These are phyloP conservation scores for Littorina saxatilis DNA, from an alignment of 1,140 invertebrate genomes.

Conservation along the genomic window DNA sequence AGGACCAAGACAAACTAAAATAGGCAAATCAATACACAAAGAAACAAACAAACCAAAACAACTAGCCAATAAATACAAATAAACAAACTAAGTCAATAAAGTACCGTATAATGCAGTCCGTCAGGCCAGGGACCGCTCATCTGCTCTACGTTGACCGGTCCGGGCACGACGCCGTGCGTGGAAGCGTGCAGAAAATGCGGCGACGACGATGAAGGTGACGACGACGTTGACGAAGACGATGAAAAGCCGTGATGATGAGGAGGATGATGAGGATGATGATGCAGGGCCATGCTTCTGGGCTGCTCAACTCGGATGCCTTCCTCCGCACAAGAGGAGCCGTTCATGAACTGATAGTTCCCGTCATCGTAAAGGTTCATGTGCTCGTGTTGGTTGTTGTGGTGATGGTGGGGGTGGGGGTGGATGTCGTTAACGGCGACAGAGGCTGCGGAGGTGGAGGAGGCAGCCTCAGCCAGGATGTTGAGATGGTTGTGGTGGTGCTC, in stretches of 20 bases:
- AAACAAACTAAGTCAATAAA: background rate
- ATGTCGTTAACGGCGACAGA: no score
- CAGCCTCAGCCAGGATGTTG: background rate
- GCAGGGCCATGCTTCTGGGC: background rate
- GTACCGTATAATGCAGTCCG: constrained; percentile 2
- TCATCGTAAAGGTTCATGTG: no score
- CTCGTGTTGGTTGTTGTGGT: background rate
- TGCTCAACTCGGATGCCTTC: background rate
- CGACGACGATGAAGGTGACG: constrained; percentile 10
- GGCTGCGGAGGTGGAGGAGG: background rate
- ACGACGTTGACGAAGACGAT: no score
- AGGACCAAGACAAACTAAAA: no score
- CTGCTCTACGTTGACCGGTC: background rate
- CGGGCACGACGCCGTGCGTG: background rate
- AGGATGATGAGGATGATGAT: no score
- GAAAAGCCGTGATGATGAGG: no score
- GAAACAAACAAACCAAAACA: background rate
- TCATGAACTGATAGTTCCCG: background rate
- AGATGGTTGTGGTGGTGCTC: constrained; percentile 23
- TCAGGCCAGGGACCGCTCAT: background rate
- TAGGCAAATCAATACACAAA: no score
- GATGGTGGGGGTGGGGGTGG: background rate
- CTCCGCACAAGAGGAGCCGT: background rate
- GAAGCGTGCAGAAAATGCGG: background rate
- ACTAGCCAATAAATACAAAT: background rate